Evolutionary conservation across 2,113 vertebrate species (phyloP).

Genomic region (Cyprichromis sp.): DNA sequence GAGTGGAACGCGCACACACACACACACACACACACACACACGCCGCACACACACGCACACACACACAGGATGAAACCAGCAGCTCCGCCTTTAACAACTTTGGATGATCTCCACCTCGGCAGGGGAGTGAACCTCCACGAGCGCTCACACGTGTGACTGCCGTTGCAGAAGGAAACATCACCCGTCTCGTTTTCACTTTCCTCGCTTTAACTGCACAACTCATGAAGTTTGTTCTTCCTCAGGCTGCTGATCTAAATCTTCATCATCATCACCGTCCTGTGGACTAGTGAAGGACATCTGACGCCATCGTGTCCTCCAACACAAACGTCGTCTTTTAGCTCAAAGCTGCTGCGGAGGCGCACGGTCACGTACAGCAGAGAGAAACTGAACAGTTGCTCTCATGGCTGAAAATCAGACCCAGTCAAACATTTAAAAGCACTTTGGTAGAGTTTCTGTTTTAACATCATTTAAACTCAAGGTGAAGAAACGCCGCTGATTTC

Average conservation of each 20-base stretch:
- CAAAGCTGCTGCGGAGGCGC: rapidly evolving
- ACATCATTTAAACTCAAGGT: background rate
- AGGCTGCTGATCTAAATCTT: background rate
- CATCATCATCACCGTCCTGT: rapidly evolving
- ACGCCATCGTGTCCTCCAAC: background rate
- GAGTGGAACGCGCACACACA: rapidly evolving
- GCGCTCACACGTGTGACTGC: rapidly evolving
- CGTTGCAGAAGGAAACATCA: rapidly evolving
- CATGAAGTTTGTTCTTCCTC: background rate
- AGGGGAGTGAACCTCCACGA: background rate
- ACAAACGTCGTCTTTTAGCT: background rate
- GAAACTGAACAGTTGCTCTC: background rate
- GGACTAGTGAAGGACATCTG: background rate
- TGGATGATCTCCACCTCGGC: background rate
- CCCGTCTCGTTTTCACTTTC: rapidly evolving
- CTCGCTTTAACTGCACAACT: background rate
- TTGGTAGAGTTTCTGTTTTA: background rate
- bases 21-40: rapidly evolving
- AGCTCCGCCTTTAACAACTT: background rate
- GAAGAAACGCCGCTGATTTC: rapidly evolving
- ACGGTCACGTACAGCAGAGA: background rate
- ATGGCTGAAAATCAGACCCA: background rate
- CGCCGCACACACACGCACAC: background rate
- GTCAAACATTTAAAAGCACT: rapidly evolving
- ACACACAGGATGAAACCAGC: rapidly evolving